Evolutionary conservation across 2,888 invertebrate genomes (phyloP), one percentile per base, ranked within the genome.

Genomic region (Chloroclystis v-ata): DNA sequence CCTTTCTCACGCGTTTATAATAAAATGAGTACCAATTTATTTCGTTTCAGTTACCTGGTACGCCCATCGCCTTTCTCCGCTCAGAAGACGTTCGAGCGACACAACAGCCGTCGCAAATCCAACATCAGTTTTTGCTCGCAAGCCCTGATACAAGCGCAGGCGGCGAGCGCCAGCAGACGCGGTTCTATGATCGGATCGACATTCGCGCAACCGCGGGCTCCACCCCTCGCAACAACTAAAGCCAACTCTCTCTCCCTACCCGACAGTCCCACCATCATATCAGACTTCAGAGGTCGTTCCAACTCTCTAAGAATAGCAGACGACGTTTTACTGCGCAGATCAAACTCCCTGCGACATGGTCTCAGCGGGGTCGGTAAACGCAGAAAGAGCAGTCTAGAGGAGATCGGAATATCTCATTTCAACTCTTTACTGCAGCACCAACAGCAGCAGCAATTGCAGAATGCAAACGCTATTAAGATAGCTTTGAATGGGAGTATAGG

Each of bases 11-110:
- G n/a, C n/a, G n/a, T n/a, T n/a, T 20, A 20, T 20, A 2, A 20
- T 20, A 20, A 20, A 32, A 51, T 79, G 7, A 24, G 30, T n/a
- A 14, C 28, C 5, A 10, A 37, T 43, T 28, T 32, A n/a, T 42
- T 28, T 33, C 1, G 29, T 45, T 83, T 28, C 89, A 96, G 96
- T 76, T 96, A 97, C 68, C 86, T 97, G 71, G 96, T 98, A 28
- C 91, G 97, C 8, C 98, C 98, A 1, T 97, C 97, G 71, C 97
- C 98, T 8, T 97, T 98, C 78, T 96, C 96, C 26, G 97, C 97
- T 14, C 96, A 97, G 82, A 97, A 97, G 84, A 97, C 97, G 0
- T 97, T 97, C 80, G 96, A 97, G 72, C 90, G 96, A 1, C 97
- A 97, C 83, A 97, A 96, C 78, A 96, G 95, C 53, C 89, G 96